Base-by-base conservation (phyloP, 2,113 vertebrate genomes). In the Lophochroa leadbeateri region DNA sequence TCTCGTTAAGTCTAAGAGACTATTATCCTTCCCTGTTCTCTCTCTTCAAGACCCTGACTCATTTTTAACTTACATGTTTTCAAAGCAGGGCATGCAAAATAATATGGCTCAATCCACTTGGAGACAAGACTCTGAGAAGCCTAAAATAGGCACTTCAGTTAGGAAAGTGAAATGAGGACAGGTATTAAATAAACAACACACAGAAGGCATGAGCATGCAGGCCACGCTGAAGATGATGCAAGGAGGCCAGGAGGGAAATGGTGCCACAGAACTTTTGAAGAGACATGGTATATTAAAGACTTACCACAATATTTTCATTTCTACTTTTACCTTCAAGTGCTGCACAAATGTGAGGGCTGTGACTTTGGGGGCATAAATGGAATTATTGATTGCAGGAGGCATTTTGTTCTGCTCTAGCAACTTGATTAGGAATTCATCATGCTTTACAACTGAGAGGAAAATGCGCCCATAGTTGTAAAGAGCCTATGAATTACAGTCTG, bases 151-250 rank as follows among this genome's bases (percentile, higher is more conserved):
- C 55, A 33, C 43, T 75, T 60, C 29, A 89, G 65, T 55, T 72
- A 39, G 49, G 79, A 58, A 60, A 61, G 68, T 57, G 76, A 86
- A 95, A 79, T 9, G 65, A 95, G 88, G 82, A n/a, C 92, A 88
- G 79, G 88, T 94, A 81, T 93, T 69, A 92, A 94, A 84, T 91
- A 92, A 96, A 96, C 74, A 91, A 86, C 17, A 67, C 71, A 55
- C 68, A 76, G 83, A 88, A 91, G 57, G 68, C 43, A 75, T 8
- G 24, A 85, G 41, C 29, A 60, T 43, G 75, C 4, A 11, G 67
- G 50, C 49, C 47, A 12, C 6, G 50, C 14, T 91, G 52, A 44
- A 67, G 84, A 58, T 81, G 94, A 90, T 82, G 85, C 77, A 94
- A 94, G 52, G 89, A 95, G 78, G 84, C 53, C 78, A 91, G 78